These are phyloP conservation scores for Uria aalge DNA, from an alignment of 2,113 vertebrate genomes.

Conservation along the genomic window DNA sequence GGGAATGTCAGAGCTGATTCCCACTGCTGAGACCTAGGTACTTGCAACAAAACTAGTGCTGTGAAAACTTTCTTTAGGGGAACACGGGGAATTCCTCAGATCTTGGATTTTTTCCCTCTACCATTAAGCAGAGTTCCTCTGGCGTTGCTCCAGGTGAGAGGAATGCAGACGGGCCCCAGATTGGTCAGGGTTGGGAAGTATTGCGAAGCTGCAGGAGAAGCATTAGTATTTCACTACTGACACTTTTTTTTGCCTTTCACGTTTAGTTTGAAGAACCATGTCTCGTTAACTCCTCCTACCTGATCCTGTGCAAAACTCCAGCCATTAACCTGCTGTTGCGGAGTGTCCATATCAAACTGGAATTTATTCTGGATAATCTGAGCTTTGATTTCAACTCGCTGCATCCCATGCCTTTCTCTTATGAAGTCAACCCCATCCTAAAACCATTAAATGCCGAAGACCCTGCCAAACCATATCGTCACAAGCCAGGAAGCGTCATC, in stretches of 20 bases:
- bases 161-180: neutral
- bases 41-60: neutral
- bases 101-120: neutral
- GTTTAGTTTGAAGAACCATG: constrained; percentile 86
- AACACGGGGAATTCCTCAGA: neutral
- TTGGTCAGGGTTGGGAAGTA: neutral
- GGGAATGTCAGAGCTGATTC: neutral
- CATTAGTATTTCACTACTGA: neutral
- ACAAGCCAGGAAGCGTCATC: constrained; percentile 96
- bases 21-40: neutral
- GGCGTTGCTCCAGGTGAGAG: neutral
- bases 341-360: constrained; percentile 76
- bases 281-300: constrained; percentile 85
- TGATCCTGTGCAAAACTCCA: constrained; percentile 88
- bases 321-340: constrained; percentile 76
- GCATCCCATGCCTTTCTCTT: constrained; percentile 83
- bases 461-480: constrained; percentile 83
- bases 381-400: constrained; percentile 84
- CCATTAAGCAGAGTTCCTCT: neutral
- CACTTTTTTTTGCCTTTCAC: neutral
- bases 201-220: neutral
- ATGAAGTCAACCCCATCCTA: constrained; percentile 86
- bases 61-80: neutral
- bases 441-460: constrained; percentile 84
- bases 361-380: constrained; percentile 92